These are phyloP conservation scores for Mythimna lalbum DNA, from an alignment of 2,888 invertebrate genomes.

Conservation along the genomic window DNA sequence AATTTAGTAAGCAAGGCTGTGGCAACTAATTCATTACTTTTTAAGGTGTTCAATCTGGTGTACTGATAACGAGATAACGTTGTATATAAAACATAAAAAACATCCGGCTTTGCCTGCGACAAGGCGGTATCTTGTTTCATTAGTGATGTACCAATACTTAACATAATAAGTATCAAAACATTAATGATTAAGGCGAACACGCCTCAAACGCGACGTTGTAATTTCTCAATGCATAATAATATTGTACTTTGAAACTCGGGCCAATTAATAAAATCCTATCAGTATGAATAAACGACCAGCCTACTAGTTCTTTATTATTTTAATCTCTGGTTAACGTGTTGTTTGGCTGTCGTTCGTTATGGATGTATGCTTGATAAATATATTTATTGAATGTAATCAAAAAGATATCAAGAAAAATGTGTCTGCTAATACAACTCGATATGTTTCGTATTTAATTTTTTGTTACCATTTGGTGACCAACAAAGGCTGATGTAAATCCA, in stretches of 20 bases:
- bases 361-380: slow-evolving; percentile 45
- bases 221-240: slow-evolving; percentile 57
- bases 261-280: slow-evolving; percentile 57
- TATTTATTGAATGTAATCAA: slow-evolving; percentile 28
- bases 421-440: slow-evolving; percentile 8
- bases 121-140: slow-evolving; percentile 58
- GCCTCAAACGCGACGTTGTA: slow-evolving; percentile 34
- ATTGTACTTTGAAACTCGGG: slow-evolving; percentile 52
- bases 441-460: slow-evolving; percentile 16
- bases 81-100: slow-evolving; percentile 46
- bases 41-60: slow-evolving; percentile 6
- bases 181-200: slow-evolving; percentile 64
- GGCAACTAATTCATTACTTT: slow-evolving; percentile 18
- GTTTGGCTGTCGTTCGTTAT: slow-evolving; percentile 37
- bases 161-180: slow-evolving; percentile 67
- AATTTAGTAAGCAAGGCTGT: neutral
- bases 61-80: slow-evolving; percentile 37
- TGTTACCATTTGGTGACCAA: slow-evolving; percentile 1
- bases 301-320: slow-evolving; percentile 52
- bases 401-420: slow-evolving; percentile 35
- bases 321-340: slow-evolving; percentile 37
- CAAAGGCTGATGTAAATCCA: neutral
- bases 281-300: slow-evolving; percentile 35
- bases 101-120: slow-evolving; percentile 58
- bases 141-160: slow-evolving; percentile 62